These are phyloP conservation scores for Calyptommatus sinebrachiatus DNA, from an alignment of 2,113 vertebrate genomes.

Conservation along the genomic window DNA sequence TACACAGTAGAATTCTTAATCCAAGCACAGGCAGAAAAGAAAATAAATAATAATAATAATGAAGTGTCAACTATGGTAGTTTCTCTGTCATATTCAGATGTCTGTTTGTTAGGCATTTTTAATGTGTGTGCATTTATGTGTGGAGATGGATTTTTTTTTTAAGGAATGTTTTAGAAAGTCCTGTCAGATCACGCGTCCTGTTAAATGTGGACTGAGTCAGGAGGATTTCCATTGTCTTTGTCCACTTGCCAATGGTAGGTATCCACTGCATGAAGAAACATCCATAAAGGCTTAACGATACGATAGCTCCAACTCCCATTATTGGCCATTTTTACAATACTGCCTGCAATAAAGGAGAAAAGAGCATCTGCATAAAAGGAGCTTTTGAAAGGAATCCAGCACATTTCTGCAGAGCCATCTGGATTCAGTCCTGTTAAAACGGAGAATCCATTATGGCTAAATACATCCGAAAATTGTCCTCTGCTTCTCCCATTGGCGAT, in stretches of 20 bases:
- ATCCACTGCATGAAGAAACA: not conserved
- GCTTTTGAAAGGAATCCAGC: constrained; percentile 29
- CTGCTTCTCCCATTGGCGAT: not conserved
- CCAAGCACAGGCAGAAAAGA: too few relatives aligned
- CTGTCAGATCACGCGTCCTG: too few relatives aligned
- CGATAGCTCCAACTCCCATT: not conserved
- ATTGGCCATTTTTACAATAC: constrained; percentile 17
- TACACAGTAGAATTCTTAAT: too few relatives aligned
- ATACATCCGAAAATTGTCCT: not conserved
- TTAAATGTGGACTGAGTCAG: not conserved
- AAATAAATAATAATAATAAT: too few relatives aligned
- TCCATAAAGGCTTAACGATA: not conserved
- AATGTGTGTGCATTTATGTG: too few relatives aligned
- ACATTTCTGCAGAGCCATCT: constrained; percentile 14
- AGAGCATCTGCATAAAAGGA: not conserved
- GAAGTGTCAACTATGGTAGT: too few relatives aligned
- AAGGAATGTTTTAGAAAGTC: too few relatives aligned
- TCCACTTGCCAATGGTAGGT: not conserved
- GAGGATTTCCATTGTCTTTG: too few relatives aligned
- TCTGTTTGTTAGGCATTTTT: too few relatives aligned
- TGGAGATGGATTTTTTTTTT: too few relatives aligned
- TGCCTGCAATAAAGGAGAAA: not conserved
- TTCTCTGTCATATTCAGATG: too few relatives aligned
- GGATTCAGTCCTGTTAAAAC: not conserved
- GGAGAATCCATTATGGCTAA: not conserved